phyloP scores from a whole-genome alignment of 2,888 invertebrate species.

The Epirrhoe alternata region DNA sequence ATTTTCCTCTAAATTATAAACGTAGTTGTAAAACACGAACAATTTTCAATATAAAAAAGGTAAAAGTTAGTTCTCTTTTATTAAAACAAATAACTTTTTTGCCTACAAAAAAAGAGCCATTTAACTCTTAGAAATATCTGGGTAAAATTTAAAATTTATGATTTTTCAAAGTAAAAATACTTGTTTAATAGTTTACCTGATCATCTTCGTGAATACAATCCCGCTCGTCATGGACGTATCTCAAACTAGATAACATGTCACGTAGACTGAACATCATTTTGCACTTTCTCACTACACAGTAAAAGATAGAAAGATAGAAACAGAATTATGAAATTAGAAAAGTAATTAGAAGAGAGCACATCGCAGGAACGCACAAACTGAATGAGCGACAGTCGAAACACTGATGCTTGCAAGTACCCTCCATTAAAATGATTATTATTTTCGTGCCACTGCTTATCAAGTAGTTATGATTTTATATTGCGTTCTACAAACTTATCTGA shows the following conservation, averaged over 20 bases:
- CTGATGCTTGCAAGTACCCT: constrained; percentile 25
- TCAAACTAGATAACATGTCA: constrained; percentile 71
- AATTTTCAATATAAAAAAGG: no score
- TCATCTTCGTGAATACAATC: constrained; percentile 55
- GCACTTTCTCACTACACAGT: constrained; percentile 47
- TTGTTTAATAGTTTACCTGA: constrained; percentile 54
- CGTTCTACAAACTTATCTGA: no score
- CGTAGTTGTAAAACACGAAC: no score
- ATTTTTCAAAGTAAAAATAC: constrained; percentile 25
- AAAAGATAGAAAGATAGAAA: constrained; percentile 43
- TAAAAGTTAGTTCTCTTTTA: no score
- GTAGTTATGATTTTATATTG: background rate
- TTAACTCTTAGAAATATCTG: no score
- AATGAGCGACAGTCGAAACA: constrained; percentile 13
- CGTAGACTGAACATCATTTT: constrained; percentile 76
- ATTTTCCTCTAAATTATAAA: no score
- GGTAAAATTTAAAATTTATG: background rate
- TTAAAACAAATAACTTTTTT: no score
- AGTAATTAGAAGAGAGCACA: constrained; percentile 30
- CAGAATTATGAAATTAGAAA: constrained; percentile 36
- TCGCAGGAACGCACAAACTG: constrained; percentile 17
- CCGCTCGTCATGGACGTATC: constrained; percentile 73
- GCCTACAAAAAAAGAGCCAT: no score
- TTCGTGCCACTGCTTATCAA: background rate
- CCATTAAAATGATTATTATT: constrained; percentile 14